Base-by-base conservation (phyloP, 1,140 invertebrate genomes). In the Gryon sp. region DNA sequence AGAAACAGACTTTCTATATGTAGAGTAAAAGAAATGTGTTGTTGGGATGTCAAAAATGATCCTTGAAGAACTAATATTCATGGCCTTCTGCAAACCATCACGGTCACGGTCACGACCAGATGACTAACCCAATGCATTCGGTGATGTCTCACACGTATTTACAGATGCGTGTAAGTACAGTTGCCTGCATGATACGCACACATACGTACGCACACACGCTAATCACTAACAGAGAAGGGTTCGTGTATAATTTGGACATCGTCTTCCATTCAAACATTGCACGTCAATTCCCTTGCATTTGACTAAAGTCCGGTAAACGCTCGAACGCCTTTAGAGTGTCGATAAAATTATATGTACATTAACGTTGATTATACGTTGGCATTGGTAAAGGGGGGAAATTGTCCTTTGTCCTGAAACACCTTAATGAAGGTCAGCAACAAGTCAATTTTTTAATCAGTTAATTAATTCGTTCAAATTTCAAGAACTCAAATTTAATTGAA, bases 121-220 rank as follows among this genome's bases (percentile, higher is more conserved):
- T 74, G 70, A 66, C 70, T 74, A 74, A 74, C 60, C 46, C 45
- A 34, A 30, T 57, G 59, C 59, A 73, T 73, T 72, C 38, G 55
- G 57, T 55, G 68, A 72, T 72, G 38, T 55, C 40, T 30, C 38
- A 55, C 38, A 46, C 32, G 36, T 52, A 59, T 59, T 59, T 50
- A 46, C 68, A 30, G 32, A 30, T 46, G 19, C 22, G 32, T 63
- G 48, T 55, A 62, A 40, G 36, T 48, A 45, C 55, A n/a, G 18
- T 40, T 28, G 20, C 12, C 30, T 22, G 38, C 28, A 24, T 28
- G 28, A 66, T 30, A 38, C 38, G 30, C 48, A 41, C 16, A 55
- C 30, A 2, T 38, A 15, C 36, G 18, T 15, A 46, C 28, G 5
- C 2, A 46, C 26, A 59, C 41, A 8, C 32, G n/a, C 36, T 18